Evolutionary conservation across 30 jellyfish, hydroid and myxozoan genomes (phyloP).

Genomic region (Nemopilema nomurai): DNA sequence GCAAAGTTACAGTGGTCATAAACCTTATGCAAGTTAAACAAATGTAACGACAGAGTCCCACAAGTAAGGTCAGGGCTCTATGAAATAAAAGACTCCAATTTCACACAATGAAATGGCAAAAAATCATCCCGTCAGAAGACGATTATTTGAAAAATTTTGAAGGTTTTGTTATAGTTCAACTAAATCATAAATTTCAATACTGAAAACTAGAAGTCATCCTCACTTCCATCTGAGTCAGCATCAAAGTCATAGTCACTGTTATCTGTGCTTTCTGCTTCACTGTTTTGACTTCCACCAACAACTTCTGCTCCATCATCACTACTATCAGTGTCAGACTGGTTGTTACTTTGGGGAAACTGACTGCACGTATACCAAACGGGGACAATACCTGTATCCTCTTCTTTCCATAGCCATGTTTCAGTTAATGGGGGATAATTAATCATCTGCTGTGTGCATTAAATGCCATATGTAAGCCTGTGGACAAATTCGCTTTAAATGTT

Average conservation of each 20-base stretch:
- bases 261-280: slow-evolving; percentile 46
- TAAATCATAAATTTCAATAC: background rate
- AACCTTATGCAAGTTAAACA: too few species aligned
- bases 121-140: too few species aligned
- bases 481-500: slow-evolving; percentile 32
- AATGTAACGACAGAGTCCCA: too few species aligned
- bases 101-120: too few species aligned
- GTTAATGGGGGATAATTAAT: slow-evolving; percentile 15
- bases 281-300: slow-evolving; percentile 20
- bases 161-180: slow-evolving; percentile 1
- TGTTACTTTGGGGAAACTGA: slow-evolving; percentile 54
- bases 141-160: too few species aligned
- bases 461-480: slow-evolving; percentile 14
- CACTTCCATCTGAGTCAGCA: slow-evolving; percentile 52
- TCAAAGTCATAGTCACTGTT: slow-evolving; percentile 40
- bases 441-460: background rate
- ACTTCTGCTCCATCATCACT: slow-evolving; percentile 31
- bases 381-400: slow-evolving; percentile 6
- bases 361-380: slow-evolving; percentile 51
- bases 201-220: slow-evolving; percentile 27
- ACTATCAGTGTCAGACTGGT: slow-evolving; percentile 29
- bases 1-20: too few species aligned
- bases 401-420: slow-evolving; percentile 61
- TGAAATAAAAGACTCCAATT: too few species aligned
- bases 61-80: too few species aligned